phyloP scores from a whole-genome alignment of 1,140 invertebrate genomes.

The Vanessa atalanta region DNA sequence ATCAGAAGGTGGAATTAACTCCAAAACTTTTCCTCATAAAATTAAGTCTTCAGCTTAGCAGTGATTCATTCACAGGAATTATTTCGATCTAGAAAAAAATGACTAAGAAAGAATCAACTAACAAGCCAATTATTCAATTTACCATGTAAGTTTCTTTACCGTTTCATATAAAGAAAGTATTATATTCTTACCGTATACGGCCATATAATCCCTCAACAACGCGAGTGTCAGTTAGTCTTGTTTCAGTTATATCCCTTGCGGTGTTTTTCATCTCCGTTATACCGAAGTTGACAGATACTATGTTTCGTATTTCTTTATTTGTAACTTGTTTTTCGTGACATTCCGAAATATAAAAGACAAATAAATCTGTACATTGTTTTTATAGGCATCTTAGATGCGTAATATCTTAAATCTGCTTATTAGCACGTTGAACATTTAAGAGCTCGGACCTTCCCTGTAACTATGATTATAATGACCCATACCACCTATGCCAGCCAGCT shows the following conservation, averaged over 20 bases:
- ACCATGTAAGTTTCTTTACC: neutral
- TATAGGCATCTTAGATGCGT: neutral
- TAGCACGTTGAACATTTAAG: too few relatives aligned
- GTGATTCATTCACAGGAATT: too few relatives aligned
- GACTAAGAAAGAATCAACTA: neutral
- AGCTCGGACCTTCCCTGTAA: too few relatives aligned
- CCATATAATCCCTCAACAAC: constrained; percentile 4
- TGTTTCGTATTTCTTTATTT: constrained; percentile 5
- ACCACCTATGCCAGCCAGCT: too few relatives aligned
- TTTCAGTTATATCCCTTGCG: constrained; percentile 2
- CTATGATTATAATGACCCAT: too few relatives aligned
- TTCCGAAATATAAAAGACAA: constrained; percentile 1
- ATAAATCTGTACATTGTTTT: neutral
- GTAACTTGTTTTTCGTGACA: neutral
- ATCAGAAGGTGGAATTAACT: too few relatives aligned
- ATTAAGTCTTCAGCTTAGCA: too few relatives aligned
- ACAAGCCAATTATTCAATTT: neutral
- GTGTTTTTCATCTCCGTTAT: constrained; percentile 6
- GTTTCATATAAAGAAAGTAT: neutral
- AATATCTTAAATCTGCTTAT: too few relatives aligned
- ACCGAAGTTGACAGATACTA: constrained; percentile 8
- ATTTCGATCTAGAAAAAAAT: too few relatives aligned
- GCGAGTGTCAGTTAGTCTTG: neutral
- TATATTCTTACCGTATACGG: neutral
- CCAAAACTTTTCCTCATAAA: too few relatives aligned